Base-by-base conservation (phyloP, 2,888 invertebrate genomes). In the Syrista parreyssii region DNA sequence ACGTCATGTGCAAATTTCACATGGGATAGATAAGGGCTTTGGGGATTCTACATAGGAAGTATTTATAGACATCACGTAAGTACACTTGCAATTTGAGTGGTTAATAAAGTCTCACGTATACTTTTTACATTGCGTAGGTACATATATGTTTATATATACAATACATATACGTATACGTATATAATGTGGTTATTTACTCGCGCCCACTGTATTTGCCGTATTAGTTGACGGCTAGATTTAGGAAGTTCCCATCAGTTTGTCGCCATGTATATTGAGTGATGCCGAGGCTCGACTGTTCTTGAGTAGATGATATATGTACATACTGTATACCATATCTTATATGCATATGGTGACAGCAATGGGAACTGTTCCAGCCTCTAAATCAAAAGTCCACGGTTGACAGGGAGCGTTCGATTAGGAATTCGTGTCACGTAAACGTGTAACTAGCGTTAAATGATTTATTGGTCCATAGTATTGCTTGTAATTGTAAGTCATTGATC, bases 401-500 rank as follows among this genome's bases (percentile, higher is more conserved):
- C 30, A 30, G 23, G 6, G 68, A 30, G 30, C 32, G 33, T 32
- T 76, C 71, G 71, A 71, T 71, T 73, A 11, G 30, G 72, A 75
- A 69, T 78, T 55, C 74, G n/a, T 68, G 68, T 78, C 74, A 72
- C 71, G 73, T 68, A 72, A 35, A 69, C 71, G 68, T 32, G 68
- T 35, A 68, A 35, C 40, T 72, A 73, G 34, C 12, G 73, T 78
- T 78, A 73, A 76, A 76, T 76, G 79, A 80, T 81, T 79, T 76
- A 80, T 81, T 68, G 71, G 40, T 79, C 40, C 30, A 69, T 73
- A 75, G 34, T 68, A 74, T 77, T 78, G 15, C 33, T 40, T 76
- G 76, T 74, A 80, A 81, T 81, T 80, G 81, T 77, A 71, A 76
- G 72, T 77, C 73, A 80, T 79, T 77, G 77, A 68, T 69, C 23